Percentiles rank a stretch among this genome's conserved stretches.
Conservation (phyloP, 1,140 invertebrate species). For the Helicoverpa zea region DNA sequence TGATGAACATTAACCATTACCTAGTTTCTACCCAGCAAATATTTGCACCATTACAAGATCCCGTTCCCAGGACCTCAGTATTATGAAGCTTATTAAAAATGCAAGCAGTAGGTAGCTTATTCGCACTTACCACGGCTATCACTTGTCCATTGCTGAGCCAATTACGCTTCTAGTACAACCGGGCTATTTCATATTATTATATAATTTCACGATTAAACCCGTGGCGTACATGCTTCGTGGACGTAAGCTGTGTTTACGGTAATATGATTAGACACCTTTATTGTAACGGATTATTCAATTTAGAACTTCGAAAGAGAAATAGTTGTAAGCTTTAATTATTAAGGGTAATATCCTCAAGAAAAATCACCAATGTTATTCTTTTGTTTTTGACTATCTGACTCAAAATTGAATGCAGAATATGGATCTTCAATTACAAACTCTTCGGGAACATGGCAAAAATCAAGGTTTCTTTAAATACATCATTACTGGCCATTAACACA, state of each 20-base stretch:
- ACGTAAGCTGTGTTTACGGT: conserved; percentile 11
- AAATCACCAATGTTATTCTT: no score
- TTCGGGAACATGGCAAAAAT: no score
- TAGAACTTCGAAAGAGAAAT: not conserved
- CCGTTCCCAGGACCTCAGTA: not conserved
- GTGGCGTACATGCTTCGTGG: conserved; percentile 9
- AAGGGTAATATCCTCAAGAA: no score
- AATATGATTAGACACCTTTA: not conserved
- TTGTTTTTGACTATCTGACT: no score
- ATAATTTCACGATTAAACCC: conserved; percentile 24
- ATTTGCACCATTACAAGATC: not conserved
- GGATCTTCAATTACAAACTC: no score
- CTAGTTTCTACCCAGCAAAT: not conserved
- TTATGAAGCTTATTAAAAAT: conserved; percentile 27
- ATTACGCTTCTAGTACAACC: not conserved
- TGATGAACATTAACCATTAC: no score
- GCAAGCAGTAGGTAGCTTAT: conserved; percentile 10
- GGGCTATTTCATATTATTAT: conserved; percentile 9
- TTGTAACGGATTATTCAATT: not conserved
- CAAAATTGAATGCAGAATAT: no score
- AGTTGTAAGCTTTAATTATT: no score
- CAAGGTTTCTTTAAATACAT: no score
- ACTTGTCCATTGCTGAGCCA: conserved; percentile 5
- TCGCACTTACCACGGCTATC: conserved; percentile 10
- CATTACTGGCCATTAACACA: no score